These are phyloP conservation scores for Odontothrips loti DNA, from an alignment of 2,888 invertebrate species.

Conservation along the genomic window DNA sequence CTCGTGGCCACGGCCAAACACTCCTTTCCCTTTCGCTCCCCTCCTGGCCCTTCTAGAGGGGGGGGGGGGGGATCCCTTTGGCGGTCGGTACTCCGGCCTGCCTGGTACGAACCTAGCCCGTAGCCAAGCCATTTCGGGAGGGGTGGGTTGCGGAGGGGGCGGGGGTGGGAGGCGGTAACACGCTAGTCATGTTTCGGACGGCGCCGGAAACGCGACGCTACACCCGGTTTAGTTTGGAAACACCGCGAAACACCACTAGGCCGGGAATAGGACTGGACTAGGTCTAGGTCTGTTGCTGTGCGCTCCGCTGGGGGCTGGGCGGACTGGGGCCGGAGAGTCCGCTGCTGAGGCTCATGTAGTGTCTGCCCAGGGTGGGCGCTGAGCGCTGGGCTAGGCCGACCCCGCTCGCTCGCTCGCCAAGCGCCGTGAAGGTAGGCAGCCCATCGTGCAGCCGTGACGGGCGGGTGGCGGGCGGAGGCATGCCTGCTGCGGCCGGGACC, in stretches of 20 bases:
- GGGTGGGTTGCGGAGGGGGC: background rate
- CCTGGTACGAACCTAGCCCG: background rate
- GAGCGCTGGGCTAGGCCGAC: no score
- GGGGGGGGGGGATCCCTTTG: background rate
- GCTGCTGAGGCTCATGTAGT: no score
- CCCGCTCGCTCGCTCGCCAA: background rate
- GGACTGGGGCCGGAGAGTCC: no score
- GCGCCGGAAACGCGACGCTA: slow-evolving; percentile 8
- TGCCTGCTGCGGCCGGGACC: background rate
- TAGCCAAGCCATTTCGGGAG: background rate
- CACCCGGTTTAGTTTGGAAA: background rate
- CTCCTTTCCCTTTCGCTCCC: no score
- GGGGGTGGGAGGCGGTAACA: background rate
- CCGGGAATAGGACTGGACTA: background rate
- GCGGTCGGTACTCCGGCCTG: background rate
- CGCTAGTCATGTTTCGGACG: background rate
- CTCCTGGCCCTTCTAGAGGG: background rate
- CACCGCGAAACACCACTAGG: background rate
- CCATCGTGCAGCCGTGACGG: background rate
- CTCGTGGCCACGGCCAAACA: no score
- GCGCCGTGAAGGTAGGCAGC: background rate
- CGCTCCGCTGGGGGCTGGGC: background rate
- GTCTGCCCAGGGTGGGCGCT: no score
- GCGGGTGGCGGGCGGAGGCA: background rate
- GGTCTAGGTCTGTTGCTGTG: background rate